These are phyloP conservation scores for Macheiramphus alcinus DNA, from an alignment of 2,113 vertebrate genomes.

Conservation along the genomic window DNA sequence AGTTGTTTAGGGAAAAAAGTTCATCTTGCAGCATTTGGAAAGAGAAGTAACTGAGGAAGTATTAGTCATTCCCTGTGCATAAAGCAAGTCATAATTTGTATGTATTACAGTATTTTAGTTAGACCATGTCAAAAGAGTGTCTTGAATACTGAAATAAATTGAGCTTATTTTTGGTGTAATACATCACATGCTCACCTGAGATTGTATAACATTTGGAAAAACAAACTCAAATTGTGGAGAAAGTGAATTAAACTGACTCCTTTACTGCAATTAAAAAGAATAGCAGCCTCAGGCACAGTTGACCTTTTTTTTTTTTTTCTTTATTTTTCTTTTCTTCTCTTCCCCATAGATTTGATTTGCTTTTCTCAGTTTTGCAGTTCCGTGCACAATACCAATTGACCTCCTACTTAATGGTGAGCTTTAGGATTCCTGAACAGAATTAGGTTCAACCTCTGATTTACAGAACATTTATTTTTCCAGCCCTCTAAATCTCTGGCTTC, in stretches of 20 bases:
- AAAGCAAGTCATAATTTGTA: not conserved
- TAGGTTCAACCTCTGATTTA: not conserved
- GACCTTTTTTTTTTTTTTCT: not conserved
- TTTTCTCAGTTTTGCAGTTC: not conserved
- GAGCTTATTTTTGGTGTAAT: not conserved
- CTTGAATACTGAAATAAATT: not conserved
- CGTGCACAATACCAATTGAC: not conserved
- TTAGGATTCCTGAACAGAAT: not conserved
- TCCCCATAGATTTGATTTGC: not conserved
- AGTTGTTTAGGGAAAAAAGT: not conserved
- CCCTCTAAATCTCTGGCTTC: not conserved
- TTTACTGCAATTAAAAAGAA: not conserved
- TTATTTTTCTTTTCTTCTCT: not conserved
- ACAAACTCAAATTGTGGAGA: not conserved
- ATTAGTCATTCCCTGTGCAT: not conserved
- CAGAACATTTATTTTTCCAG: not conserved
- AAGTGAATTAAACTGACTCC: not conserved
- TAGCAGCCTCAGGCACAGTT: not conserved
- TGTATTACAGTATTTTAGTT: not conserved
- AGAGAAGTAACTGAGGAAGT: constrained; percentile 5
- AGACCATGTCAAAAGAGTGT: not conserved
- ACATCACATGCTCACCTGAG: rapidly evolving
- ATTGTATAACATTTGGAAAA: not conserved
- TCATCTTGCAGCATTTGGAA: not conserved
- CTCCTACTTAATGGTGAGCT: not conserved